These are phyloP conservation scores for Halcyon leucocephala DNA, from an alignment of 2,797 vertebrate species.

Conservation along the genomic window DNA sequence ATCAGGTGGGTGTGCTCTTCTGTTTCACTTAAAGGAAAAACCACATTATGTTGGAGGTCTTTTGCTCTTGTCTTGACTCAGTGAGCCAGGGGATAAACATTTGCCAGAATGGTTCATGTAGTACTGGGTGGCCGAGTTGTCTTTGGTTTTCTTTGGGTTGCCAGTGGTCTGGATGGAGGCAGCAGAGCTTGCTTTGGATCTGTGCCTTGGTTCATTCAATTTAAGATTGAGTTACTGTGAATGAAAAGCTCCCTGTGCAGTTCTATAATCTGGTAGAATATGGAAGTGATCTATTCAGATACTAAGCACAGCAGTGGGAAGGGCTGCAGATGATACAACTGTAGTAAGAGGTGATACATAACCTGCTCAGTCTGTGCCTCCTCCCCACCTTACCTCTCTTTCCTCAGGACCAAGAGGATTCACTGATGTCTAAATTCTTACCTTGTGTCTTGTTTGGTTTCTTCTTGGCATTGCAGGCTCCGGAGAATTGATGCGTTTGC, in stretches of 20 bases:
- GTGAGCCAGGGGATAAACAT: accelerated
- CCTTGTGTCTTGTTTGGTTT: background rate
- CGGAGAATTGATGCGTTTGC: conserved; percentile 91
- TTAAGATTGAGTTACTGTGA: background rate
- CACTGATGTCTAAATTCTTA: accelerated
- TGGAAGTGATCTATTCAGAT: background rate
- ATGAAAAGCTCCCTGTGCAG: background rate
- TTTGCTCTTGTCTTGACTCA: background rate
- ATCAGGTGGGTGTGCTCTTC: conserved; percentile 80
- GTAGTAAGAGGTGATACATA: background rate
- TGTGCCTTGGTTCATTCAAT: background rate
- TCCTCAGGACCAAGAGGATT: background rate
- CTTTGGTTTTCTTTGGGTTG: background rate
- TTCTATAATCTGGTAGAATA: background rate
- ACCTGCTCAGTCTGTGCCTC: background rate
- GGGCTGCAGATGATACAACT: background rate
- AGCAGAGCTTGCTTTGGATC: background rate
- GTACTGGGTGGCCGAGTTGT: background rate
- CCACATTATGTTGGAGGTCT: accelerated
- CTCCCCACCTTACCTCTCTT: background rate
- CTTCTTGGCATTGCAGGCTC: conserved; percentile 77
- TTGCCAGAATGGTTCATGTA: accelerated
- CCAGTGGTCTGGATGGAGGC: background rate
- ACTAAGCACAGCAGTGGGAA: background rate
- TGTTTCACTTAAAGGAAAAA: accelerated